Percentiles rank a stretch among this genome's conserved stretches.
These are phyloP conservation scores for Eidolon helvum DNA, from an alignment of 2,113 vertebrate genomes.

Conservation along the genomic window DNA sequence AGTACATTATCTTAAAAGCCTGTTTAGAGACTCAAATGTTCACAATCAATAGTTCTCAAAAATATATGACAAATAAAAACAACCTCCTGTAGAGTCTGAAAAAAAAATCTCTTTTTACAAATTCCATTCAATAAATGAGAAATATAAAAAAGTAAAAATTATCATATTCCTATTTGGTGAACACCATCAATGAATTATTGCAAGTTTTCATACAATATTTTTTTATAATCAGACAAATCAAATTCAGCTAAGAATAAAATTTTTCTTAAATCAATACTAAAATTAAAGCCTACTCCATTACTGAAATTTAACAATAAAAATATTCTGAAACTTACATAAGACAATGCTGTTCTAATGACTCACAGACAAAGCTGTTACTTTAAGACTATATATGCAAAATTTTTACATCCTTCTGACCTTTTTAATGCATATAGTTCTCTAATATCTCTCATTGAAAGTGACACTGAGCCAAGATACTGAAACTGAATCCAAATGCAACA, in stretches of 20 bases:
- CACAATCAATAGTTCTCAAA: background rate
- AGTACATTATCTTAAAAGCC: constrained; percentile 5
- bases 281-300: constrained; percentile 10
- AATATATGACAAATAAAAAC: background rate
- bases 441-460: constrained; percentile 3
- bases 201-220: constrained; percentile 26
- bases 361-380: constrained; percentile 15
- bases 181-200: background rate
- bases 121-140: background rate
- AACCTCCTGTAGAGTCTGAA: background rate
- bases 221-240: constrained; percentile 38
- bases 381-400: constrained; percentile 16
- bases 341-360: background rate
- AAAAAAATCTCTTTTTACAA: constrained; percentile 18
- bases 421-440: background rate
- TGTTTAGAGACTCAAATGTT: background rate
- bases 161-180: constrained; percentile 15
- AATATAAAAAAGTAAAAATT: constrained; percentile 34
- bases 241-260: constrained; percentile 40
- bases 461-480: constrained; percentile 23
- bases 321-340: background rate
- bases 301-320: constrained; percentile 50
- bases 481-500: constrained; percentile 19
- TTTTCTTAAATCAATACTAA: constrained; percentile 45
- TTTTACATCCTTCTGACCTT: background rate